A percentile compares a stretch with the other conserved stretches of the same genome.
phyloP scores from a whole-genome alignment of 2,797 vertebrate genomes.

The Simalia tracyae region DNA sequence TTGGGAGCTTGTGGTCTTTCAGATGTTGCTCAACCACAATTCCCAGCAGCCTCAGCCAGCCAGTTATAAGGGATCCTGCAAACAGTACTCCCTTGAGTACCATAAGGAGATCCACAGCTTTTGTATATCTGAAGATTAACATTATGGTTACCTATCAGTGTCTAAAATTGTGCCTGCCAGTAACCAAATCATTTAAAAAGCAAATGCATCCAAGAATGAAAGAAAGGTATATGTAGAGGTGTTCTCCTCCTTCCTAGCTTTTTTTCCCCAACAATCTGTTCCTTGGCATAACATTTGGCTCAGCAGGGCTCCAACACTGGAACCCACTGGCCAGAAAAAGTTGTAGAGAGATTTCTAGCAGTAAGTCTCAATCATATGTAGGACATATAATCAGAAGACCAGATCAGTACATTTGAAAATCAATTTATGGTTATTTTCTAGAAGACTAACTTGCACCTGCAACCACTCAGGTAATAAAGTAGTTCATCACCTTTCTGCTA shows the following conservation, averaged over 20 bases:
- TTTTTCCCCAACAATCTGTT: background rate
- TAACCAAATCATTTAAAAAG: background rate
- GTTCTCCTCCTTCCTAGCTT: background rate
- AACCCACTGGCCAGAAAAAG: background rate
- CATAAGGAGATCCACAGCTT: background rate
- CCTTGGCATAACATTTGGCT: background rate
- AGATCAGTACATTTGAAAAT: constrained; percentile 13
- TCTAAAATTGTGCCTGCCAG: background rate
- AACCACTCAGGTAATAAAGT: constrained; percentile 49
- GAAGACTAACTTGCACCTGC: background rate
- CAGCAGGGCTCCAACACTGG: background rate
- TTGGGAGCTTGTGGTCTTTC: background rate
- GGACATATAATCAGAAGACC: constrained; percentile 15
- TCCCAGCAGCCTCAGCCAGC: background rate
- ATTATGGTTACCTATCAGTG: background rate
- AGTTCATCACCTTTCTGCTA: constrained; percentile 54
- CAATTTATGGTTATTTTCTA: constrained; percentile 37
- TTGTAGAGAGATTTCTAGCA: background rate
- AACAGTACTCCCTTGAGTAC: background rate
- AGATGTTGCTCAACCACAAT: background rate
- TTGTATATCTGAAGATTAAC: background rate
- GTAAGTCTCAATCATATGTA: background rate
- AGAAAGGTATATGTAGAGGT: background rate
- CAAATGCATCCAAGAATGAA: background rate
- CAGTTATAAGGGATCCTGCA: background rate